Evolutionary conservation across 2,113 vertebrate genomes (phyloP), one percentile per base, ranked within the genome.

Genomic region (Synodontis membranacea): DNA sequence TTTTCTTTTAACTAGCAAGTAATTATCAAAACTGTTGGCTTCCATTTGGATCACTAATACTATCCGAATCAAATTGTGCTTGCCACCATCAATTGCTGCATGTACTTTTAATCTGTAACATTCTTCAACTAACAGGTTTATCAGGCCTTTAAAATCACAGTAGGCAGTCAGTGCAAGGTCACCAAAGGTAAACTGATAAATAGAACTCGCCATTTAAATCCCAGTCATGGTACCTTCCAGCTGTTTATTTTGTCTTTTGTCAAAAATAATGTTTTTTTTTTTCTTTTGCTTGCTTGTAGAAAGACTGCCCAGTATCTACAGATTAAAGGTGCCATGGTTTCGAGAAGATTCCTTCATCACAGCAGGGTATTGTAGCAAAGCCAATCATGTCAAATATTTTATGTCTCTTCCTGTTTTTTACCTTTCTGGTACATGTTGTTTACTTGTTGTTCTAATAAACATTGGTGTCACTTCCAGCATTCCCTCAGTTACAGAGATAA

Each of bases 291-390:
- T 84, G 19, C 86, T 44, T 95, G 87, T 94, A 98, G 97, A 96
- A 84, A 94, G 96, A 89, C 94, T 95, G 89, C 92, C 94, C 66
- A 96, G 91, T 83, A 93, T 99, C 83, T 99, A 97, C 94, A 96
- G 96, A 91, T 92, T 99, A 82, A 95, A 94, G 80, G 95, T 97
- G 34, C 95, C 97, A 0, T 99, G 98, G 98, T 98, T 97, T 90
- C 92, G 96, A 34, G 98, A 99, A 93, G 98, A 99, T 90, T 96
- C 95, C 39, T 81, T 99, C 88, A 94, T 88, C 88, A 95, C 94
- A 72, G 95, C 93, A 7, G 95, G 96, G 98, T 98, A 92, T 84
- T 88, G 15, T 9, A 80, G n/a, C 31, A 68, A 46, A 44, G 50
- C 0, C 52, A 21, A 1, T 42, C 5, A 42, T 28, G 7, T 68